A percentile compares a stretch with the other conserved stretches of the same genome.
Conservation (phyloP, 2,797 vertebrate genomes). For the Hephaestus fuliginosus region DNA sequence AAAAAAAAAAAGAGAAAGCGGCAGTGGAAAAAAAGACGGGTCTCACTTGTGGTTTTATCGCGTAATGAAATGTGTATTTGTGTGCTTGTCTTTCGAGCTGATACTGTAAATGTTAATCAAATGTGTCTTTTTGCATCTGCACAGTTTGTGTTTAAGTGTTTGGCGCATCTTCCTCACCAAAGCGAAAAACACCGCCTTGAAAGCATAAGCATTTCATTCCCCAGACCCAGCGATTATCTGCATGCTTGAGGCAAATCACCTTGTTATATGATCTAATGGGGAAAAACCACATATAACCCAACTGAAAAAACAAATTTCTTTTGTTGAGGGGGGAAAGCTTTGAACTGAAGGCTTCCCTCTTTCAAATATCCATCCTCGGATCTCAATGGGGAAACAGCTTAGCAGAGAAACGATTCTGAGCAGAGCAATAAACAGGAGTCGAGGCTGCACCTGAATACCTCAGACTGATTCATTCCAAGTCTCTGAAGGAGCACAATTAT, state of each 20-base stretch:
- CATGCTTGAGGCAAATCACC: slow-evolving; percentile 50
- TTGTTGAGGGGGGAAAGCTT: slow-evolving; percentile 21
- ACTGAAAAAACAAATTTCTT: slow-evolving; percentile 33
- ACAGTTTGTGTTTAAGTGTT: slow-evolving; percentile 10
- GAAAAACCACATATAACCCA: slow-evolving; percentile 29
- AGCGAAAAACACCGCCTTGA: slow-evolving; percentile 18
- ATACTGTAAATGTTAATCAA: background rate
- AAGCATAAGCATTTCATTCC: slow-evolving; percentile 30
- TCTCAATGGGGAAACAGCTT: slow-evolving; percentile 26
- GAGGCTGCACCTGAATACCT: slow-evolving; percentile 4
- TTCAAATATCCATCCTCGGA: slow-evolving; percentile 31
- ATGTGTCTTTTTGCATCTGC: background rate
- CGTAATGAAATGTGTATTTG: slow-evolving; percentile 84
- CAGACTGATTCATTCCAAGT: slow-evolving; percentile 6
- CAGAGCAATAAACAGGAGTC: slow-evolving; percentile 21
- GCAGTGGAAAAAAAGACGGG: slow-evolving; percentile 44
- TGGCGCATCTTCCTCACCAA: slow-evolving; percentile 7
- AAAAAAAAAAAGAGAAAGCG: slow-evolving; percentile 51
- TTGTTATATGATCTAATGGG: slow-evolving; percentile 45
- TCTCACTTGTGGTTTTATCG: slow-evolving; percentile 85
- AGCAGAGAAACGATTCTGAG: slow-evolving; percentile 31
- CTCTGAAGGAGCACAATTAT: slow-evolving; percentile 14
- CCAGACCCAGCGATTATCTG: slow-evolving; percentile 31
- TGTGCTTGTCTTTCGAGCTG: slow-evolving; percentile 17
- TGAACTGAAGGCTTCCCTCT: slow-evolving; percentile 31